These are phyloP conservation scores for Entomobrya multifasciata DNA, from an alignment of 2,888 invertebrate species.

Conservation along the genomic window DNA sequence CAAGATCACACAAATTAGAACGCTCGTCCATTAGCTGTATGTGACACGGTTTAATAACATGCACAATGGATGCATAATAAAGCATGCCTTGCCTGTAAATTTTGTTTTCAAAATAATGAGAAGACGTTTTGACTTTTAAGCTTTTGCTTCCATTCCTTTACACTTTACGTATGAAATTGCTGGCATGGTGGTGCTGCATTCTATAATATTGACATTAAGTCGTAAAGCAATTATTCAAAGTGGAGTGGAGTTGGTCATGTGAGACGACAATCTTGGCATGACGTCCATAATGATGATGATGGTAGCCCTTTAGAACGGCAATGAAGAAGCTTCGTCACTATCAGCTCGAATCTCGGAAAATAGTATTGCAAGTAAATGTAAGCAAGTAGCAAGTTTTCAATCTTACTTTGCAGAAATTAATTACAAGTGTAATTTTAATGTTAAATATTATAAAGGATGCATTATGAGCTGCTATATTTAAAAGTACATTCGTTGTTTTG, in stretches of 20 bases:
- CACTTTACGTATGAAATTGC: conserved; percentile 17
- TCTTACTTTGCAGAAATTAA: too few species aligned
- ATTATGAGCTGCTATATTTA: too few species aligned
- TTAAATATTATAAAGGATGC: too few species aligned
- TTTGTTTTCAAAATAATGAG: neutral
- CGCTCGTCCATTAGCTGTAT: conserved; percentile 3
- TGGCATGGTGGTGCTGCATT: neutral
- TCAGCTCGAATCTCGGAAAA: too few species aligned
- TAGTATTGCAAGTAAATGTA: too few species aligned
- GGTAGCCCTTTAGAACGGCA: too few species aligned
- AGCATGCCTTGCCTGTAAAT: neutral
- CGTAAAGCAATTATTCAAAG: conserved; percentile 68
- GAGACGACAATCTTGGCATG: conserved; percentile 49
- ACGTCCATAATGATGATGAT: conserved; percentile 68
- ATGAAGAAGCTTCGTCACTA: too few species aligned
- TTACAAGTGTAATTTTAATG: too few species aligned
- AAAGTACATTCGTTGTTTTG: too few species aligned
- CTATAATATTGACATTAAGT: conserved; percentile 62
- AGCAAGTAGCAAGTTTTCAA: too few species aligned
- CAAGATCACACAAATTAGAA: neutral
- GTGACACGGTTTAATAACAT: conserved; percentile 7
- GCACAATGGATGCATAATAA: neutral
- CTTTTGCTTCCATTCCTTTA: conserved; percentile 1
- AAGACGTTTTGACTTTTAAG: conserved; percentile 23
- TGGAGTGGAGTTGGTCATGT: conserved; percentile 45